Base-by-base conservation (phyloP, 2,888 invertebrate species). In the Halocaridina rubra region DNA sequence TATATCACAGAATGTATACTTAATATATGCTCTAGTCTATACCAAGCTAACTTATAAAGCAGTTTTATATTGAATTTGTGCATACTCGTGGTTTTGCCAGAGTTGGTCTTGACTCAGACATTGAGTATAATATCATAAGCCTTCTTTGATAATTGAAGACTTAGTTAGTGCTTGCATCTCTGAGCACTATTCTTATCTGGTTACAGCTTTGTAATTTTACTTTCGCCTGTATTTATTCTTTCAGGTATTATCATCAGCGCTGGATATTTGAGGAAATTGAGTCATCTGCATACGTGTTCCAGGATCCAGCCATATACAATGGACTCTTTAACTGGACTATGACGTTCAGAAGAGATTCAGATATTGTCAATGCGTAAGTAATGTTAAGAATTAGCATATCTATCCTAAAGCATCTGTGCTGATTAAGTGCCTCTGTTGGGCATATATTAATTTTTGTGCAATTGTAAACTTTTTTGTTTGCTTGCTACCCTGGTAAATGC, bases 251-350 rank as follows among this genome's bases (percentile, higher is more conserved):
- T 8, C 76, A 80, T 16, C 86, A 86, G 32, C 80, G 84, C 16
- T 86, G 84, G 84, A 59, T 86, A 4, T 84, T 86, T 53, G 67
- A 59, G 27, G 86, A 86, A 69, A 27, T 74, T 8, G 86, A 86
- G 59, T 82, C 86, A 53, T 76, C 86, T 2, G 84, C 86, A 7
- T 86, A 86, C 78, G 22, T 84, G 3, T 84, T 57, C 78, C 86
- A 86, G 53, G 59, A 72, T 67, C 72, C 77, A 1, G 27, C 39
- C 1, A 16, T 4, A 5, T 86, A 86, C 74, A 74, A 84, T 30
- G 74, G 77, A 0, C 24, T 84, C n/a, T 86, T 86, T 74, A 86
- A 86, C 80, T 84, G 84, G 80, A 86, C 86, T 19, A 76, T 80
- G 77, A 86, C 86, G 0, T 86, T 80, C 78, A 79, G 86, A 13